Base-by-base conservation (phyloP, 2,888 invertebrate genomes). In the Phalera bucephala region DNA sequence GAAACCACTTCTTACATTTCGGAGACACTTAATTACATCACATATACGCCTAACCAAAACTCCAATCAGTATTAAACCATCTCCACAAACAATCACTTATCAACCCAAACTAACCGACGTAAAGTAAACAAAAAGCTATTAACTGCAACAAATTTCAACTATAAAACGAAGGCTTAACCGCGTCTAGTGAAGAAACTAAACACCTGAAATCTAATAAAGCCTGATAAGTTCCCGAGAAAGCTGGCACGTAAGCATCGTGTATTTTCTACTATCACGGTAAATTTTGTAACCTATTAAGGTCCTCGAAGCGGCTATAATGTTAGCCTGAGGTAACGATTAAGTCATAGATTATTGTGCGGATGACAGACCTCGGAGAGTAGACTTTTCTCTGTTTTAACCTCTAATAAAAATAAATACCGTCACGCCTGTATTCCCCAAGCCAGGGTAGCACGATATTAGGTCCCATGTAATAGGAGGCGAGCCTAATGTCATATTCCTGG, bases 281-380 rank as follows among this genome's bases (percentile, higher is more conserved):
- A 88, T 89, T 88, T 84, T 84, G 86, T 80, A 75, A 86, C 83
- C 88, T 88, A 88, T 89, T 88, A 87, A 86, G 83, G 83, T 86
- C 75, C 84, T 83, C 78, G 85, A 81, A 85, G 84, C 85, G 80
- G 83, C 87, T 74, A 81, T 88, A 85, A 86, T 79, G 87, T 83
- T 87, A 78, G 87, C 88, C 88, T 68, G 87, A 84, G 84, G 88
- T 80, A 83, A 78, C 86, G 86, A 87, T 88, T 85, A 80, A 73
- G 70, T 40, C 89, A 85, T 64, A 88, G 88, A 88, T 49, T 75
- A 81, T 61, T 55, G 40, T 52, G 60, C 47, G 52, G 50, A 48
- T 51, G 51, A 48, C 50, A 38, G 45, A 41, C 27, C 28, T 11
- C 10, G 23, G 34, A 77, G 79, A 77, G 2, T 19, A 14, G 59